Evolutionary conservation across 2,113 vertebrate species (phyloP).

Genomic region (Furnarius figulus): DNA sequence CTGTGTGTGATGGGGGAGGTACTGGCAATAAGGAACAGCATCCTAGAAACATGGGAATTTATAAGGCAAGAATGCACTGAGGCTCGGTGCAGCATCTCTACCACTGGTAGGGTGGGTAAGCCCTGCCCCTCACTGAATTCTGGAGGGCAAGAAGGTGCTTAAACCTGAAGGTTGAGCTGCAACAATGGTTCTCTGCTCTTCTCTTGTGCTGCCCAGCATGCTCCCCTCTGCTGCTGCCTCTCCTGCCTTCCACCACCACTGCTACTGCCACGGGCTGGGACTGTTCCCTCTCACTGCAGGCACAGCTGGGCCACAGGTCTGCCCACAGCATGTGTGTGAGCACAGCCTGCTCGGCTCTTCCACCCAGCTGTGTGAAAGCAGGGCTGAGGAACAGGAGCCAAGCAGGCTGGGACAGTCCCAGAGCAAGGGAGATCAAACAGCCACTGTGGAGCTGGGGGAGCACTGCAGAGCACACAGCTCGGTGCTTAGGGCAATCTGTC

Average conservation of each 20-base stretch:
- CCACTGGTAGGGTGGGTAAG: not conserved
- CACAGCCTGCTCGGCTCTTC: not conserved
- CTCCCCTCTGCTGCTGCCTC: not conserved
- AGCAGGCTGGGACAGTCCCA: not conserved
- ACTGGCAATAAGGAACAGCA: not conserved
- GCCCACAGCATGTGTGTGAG: fast-evolving
- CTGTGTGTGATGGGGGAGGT: not conserved
- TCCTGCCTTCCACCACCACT: fast-evolving
- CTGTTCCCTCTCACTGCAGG: not conserved
- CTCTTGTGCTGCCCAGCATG: fast-evolving
- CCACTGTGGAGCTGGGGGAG: not conserved
- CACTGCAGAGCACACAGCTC: fast-evolving
- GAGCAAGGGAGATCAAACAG: not conserved
- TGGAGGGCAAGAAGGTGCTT: not conserved
- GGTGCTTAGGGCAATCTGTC: fast-evolving
- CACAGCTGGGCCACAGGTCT: not conserved
- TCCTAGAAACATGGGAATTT: not conserved
- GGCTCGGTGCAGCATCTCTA: not conserved
- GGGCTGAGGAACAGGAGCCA: not conserved
- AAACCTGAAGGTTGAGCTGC: not conserved
- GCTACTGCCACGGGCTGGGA: not conserved
- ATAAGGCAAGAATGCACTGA: not conserved
- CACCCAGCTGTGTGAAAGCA: not conserved
- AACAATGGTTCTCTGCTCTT: not conserved
- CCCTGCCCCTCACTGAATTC: not conserved